Base-by-base conservation (phyloP, 2,888 invertebrate genomes). In the Parelbella ahira region DNA sequence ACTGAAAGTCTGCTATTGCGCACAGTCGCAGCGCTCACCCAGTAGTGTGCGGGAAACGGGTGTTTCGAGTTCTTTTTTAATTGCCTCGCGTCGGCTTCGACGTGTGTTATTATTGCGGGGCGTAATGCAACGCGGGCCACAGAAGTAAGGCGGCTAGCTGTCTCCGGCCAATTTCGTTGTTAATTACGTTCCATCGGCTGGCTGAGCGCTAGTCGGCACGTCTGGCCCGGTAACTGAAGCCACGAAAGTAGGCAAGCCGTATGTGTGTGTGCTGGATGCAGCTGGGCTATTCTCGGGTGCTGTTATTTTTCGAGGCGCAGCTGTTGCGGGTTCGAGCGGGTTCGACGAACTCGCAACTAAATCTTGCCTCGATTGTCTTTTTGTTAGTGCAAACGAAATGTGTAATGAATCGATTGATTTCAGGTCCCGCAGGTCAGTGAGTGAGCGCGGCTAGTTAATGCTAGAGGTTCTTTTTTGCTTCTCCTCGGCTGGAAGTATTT, bases 101-200 rank as follows among this genome's bases (percentile, higher is more conserved):
- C 64, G 65, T 71, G 63, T 74, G 68, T 72, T 75, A 76, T 79
- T 77, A 81, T 76, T 78, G 73, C 75, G 75, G 69, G 61, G 72
- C 61, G 73, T 69, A 71, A 70, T 73, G 70, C 76, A 68, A 68
- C 65, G 53, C 65, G 66, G 66, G 67, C 64, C 63, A 60, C 65
- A 77, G 64, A 82, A 82, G 83, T 83, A 79, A 82, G 80, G 71
- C 83, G 78, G 53, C 74, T 83, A 82, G 82, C 83, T 83, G 83
- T 83, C 81, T 82, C 74, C 65, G 73, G 62, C 61, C 77, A 81
- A 78, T 83, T 82, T 82, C 56, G 68, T 74, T 68, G 72, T 74
- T 83, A 79, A 83, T 83, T 79, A 82, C 73, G 63, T 76, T 65
- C 68, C 63, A 71, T 64, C 67, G 69, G 57, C 58, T 66, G 68